Evolutionary conservation across 2,113 vertebrate species (phyloP).

Genomic region (Toxotes jaculatrix): DNA sequence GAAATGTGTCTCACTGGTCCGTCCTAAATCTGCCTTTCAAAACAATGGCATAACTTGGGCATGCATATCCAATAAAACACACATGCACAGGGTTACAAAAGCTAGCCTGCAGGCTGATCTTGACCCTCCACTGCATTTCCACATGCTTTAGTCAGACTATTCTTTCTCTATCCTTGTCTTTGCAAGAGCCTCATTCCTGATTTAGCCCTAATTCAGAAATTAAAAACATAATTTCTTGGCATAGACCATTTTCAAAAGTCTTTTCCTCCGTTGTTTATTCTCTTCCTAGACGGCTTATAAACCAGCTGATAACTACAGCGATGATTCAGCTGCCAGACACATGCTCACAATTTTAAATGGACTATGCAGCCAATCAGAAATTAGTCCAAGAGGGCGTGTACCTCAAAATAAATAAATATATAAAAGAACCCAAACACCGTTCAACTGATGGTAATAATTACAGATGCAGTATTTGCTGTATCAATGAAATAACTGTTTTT

Average conservation of each 20-base stretch:
- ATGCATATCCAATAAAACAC: constrained; percentile 54
- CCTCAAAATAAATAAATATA: not conserved
- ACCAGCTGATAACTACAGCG: not conserved
- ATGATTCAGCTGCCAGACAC: constrained; percentile 17
- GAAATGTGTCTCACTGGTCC: not conserved
- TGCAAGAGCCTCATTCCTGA: too few relatives aligned
- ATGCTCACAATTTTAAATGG: constrained; percentile 15
- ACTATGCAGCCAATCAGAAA: constrained; percentile 4
- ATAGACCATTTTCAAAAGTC: not conserved
- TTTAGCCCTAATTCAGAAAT: too few relatives aligned
- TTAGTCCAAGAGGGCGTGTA: not conserved
- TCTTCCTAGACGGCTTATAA: not conserved
- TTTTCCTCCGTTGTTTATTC: not conserved
- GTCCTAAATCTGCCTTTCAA: constrained; percentile 10
- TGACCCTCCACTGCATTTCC: not conserved
- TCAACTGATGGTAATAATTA: not conserved
- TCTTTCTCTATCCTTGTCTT: not conserved
- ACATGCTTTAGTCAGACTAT: not conserved
- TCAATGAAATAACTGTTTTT: not conserved
- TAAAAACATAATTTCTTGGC: too few relatives aligned
- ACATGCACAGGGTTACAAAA: constrained; percentile 8
- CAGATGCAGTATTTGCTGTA: not conserved
- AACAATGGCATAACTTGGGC: constrained; percentile 10
- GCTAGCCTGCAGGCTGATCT: constrained; percentile 17
- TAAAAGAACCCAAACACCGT: not conserved